A percentile compares a stretch with the other conserved stretches of the same genome.
phyloP scores from a whole-genome alignment of 2,113 vertebrate genomes.

The Ptilorrhoa leucosticta region DNA sequence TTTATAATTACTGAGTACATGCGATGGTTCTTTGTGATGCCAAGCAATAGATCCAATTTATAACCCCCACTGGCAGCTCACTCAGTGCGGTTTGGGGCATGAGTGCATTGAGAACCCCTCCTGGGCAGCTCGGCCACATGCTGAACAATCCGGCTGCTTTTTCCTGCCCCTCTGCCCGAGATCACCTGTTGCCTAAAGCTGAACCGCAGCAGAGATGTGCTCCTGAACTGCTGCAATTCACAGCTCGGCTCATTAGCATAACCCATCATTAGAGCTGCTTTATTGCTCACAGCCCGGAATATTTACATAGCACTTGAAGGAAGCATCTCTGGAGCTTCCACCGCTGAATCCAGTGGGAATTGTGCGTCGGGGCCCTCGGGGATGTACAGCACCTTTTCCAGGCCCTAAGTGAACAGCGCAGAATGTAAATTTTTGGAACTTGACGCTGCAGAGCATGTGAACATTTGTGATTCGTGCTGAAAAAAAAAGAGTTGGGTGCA shows the following conservation, averaged over 20 bases:
- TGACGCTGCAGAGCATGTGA: accelerated
- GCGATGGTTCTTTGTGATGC: accelerated
- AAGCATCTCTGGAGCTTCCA: not conserved
- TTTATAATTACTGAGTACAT: not conserved
- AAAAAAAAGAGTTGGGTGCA: not conserved
- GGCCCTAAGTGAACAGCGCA: not conserved
- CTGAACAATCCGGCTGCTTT: not conserved
- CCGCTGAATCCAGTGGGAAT: not conserved
- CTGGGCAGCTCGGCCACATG: not conserved
- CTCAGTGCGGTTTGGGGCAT: not conserved
- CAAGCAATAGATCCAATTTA: not conserved
- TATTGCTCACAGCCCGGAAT: not conserved
- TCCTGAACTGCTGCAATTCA: not conserved
- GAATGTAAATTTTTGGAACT: not conserved
- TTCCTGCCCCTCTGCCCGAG: not conserved
- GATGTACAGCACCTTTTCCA: not conserved
- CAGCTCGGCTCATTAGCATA: not conserved
- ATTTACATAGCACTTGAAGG: not conserved
- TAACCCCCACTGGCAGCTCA: not conserved
- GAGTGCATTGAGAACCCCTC: not conserved
- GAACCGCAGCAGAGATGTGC: not conserved
- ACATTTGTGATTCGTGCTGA: not conserved
- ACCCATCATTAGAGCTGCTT: not conserved
- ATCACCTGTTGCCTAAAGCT: not conserved
- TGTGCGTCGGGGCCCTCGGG: not conserved